Percentiles rank a stretch among this genome's conserved stretches.
phyloP scores from a whole-genome alignment of 2,888 invertebrate species.

The Monoplex corrugatus region DNA sequence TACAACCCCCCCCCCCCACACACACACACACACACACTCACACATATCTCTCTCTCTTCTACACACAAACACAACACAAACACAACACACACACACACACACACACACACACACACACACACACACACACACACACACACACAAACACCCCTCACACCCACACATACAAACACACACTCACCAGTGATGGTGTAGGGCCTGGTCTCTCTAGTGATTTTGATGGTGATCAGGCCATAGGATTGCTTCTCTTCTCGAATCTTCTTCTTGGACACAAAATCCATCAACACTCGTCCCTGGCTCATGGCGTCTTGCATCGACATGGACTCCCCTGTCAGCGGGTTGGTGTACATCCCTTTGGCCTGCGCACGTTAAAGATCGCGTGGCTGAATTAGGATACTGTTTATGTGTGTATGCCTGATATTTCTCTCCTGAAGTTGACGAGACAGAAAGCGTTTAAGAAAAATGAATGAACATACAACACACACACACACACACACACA shows the following conservation, averaged over 20 bases:
- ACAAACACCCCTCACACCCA: too few relatives aligned
- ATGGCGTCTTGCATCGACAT: constrained; percentile 77
- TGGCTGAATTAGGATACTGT: too few relatives aligned
- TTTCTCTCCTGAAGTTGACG: too few relatives aligned
- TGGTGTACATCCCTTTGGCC: constrained; percentile 66
- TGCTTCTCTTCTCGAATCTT: constrained; percentile 77
- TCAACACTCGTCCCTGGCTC: constrained; percentile 73
- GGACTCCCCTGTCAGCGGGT: constrained; percentile 68
- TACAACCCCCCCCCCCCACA: too few relatives aligned
- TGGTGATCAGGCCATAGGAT: constrained; percentile 78
- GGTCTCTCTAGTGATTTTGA: constrained; percentile 75
- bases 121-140: too few relatives aligned
- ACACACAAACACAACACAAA: not conserved
- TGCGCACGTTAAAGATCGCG: constrained; percentile 38
- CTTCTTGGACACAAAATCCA: constrained; percentile 73
- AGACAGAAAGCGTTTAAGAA: not conserved
- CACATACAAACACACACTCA: constrained; percentile 18
- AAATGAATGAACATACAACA: too few relatives aligned
- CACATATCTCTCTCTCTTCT: not conserved
- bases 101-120: too few relatives aligned
- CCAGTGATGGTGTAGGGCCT: constrained; percentile 72
- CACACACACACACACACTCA: not conserved
- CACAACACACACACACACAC: too few relatives aligned
- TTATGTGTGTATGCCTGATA: not conserved
- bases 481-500: too few relatives aligned